phyloP scores from a whole-genome alignment of 1,140 invertebrate genomes.

The Philopotamus ludificatus region DNA sequence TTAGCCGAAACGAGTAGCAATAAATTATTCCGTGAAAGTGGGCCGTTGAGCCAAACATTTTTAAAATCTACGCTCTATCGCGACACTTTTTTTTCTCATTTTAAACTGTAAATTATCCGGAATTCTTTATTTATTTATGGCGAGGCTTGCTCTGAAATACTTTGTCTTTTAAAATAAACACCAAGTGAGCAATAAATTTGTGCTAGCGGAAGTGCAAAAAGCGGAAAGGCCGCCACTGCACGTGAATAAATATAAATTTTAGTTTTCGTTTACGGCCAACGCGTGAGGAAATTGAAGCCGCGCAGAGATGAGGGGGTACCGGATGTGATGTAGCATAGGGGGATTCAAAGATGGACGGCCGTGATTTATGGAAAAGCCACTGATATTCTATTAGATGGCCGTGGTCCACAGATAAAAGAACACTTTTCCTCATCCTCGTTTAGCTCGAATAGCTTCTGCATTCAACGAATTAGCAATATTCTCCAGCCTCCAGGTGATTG shows the following conservation, averaged over 20 bases:
- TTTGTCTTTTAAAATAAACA: conserved; percentile 25
- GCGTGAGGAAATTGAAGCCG: conserved; percentile 22
- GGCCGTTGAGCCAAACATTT: too few relatives aligned
- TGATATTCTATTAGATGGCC: neutral
- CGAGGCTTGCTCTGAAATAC: conserved; percentile 5
- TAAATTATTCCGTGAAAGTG: too few relatives aligned
- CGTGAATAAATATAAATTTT: conserved; percentile 27
- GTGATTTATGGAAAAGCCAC: neutral
- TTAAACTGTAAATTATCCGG: too few relatives aligned
- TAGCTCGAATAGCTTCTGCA: neutral
- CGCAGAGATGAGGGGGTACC: neutral
- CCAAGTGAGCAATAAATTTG: conserved; percentile 21
- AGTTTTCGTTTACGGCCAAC: conserved; percentile 13
- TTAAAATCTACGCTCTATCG: too few relatives aligned
- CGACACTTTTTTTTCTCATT: too few relatives aligned
- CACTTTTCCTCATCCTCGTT: neutral
- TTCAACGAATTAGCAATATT: neutral
- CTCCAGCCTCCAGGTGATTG: too few relatives aligned
- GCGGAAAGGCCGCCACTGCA: neutral
- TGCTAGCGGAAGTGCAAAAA: neutral
- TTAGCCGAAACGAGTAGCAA: too few relatives aligned
- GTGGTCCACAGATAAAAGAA: too few relatives aligned
- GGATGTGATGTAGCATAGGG: too few relatives aligned
- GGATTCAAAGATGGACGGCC: neutral
- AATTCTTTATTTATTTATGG: conserved; percentile 17